Evolutionary conservation across 2,797 vertebrate species (phyloP), one percentile per base, ranked within the genome.

Genomic region (Chloroceryle inda): DNA sequence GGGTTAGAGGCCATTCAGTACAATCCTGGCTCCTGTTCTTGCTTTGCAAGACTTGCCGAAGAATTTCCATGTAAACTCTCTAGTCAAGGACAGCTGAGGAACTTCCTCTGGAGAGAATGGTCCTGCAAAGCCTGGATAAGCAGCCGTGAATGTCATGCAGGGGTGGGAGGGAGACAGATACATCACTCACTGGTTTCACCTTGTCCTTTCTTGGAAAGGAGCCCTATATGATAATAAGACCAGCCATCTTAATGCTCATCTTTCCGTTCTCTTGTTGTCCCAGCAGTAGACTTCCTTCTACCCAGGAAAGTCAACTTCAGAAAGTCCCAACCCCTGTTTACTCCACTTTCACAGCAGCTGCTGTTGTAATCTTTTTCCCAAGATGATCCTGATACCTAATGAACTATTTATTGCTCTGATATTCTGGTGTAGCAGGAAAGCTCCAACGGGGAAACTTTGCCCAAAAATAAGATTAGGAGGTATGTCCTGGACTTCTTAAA

Each of bases 121-220:
- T 55, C 73, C 74, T 67, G 67, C 50, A 38, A 74, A 85, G 55
- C 38, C 44, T 69, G 81, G 85, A 56, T 31, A 35, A 88, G 79
- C 87, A 85, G 40, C 84, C 63, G 49, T 67, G 91, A 94, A 91
- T 64, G 89, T 89, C 94, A 91, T 1, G 0, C 2, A 66, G 73
- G 35, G 64, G 38, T 67, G 38, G 49, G 64, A 94, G 11, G 38
- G 49, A 89, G 82, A 31, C 64, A 64, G 68, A 64, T 71, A 31
- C 27, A 85, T 95, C 93, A 72, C 55, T 92, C 59, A 21, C 50
- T 35, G 68, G 21, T 89, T 88, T 95, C 90, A 89, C 90, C 79
- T 95, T 94, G 92, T 80, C 27, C 82, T 80, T 45, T 37, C 35
- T 59, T 95, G 95, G 93, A 91, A 85, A 63, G 78, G 24, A 83